Conservation (phyloP, 1,140 invertebrate genomes). For the Geopemphigus sp. region DNA sequence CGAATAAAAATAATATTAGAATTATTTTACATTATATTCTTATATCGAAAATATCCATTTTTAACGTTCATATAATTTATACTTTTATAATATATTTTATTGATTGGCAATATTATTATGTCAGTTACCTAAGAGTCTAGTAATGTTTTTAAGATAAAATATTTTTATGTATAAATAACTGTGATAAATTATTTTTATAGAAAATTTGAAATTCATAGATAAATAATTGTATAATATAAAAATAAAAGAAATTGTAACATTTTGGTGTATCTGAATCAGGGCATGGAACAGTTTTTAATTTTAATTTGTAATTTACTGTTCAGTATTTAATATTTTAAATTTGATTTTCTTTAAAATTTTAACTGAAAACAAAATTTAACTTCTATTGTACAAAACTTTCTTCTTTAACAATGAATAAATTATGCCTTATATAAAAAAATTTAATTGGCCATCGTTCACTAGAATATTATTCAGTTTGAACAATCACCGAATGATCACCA, state of each 20-base stretch:
- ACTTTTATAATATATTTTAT: background rate
- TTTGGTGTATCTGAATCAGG: slow-evolving; percentile 45
- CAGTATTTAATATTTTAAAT: slow-evolving; percentile 7
- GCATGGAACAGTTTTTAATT: slow-evolving; percentile 45
- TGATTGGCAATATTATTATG: slow-evolving; percentile 17
- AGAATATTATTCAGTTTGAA: background rate
- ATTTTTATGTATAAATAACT: slow-evolving; percentile 24
- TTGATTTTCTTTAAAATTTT: background rate
- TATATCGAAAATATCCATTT: background rate
- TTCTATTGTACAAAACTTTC: background rate
- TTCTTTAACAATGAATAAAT: background rate
- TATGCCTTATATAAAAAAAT: background rate
- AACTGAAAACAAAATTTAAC: background rate
- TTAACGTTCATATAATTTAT: background rate
- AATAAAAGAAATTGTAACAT: slow-evolving; percentile 21
- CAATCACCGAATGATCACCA: background rate
- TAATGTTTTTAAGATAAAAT: slow-evolving; percentile 24
- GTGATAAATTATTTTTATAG: background rate
- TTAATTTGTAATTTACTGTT: slow-evolving; percentile 23
- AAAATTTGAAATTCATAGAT: slow-evolving; percentile 11
- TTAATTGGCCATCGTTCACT: background rate
- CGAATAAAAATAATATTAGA: slow-evolving; percentile 6
- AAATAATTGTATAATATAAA: slow-evolving; percentile 44
- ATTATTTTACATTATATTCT: background rate
- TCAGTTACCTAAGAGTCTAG: background rate